Conservation (phyloP, 2,113 vertebrate genomes). For the Crotophaga sulcirostris region DNA sequence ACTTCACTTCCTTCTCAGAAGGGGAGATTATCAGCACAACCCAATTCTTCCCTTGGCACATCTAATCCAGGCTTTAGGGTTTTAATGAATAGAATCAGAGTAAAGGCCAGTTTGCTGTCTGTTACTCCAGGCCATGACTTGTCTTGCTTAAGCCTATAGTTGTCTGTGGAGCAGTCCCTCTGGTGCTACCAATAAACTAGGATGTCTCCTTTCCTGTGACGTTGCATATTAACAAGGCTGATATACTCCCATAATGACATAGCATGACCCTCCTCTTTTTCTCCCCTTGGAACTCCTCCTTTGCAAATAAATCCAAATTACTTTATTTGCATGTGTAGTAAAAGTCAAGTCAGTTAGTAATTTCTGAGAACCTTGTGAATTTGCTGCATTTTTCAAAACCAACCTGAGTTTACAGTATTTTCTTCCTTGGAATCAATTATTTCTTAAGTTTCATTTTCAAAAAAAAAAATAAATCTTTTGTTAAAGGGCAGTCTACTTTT, state of each 20-base stretch:
- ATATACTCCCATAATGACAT: neutral
- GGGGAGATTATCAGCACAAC: neutral
- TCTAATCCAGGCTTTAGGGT: neutral
- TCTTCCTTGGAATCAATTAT: neutral
- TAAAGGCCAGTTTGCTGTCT: neutral
- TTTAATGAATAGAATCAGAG: neutral
- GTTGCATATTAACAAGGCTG: slow-evolving; percentile 7
- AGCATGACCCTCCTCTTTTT: neutral
- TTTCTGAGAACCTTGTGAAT: neutral
- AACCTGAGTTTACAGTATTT: neutral
- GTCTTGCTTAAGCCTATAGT: neutral
- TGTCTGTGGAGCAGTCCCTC: neutral
- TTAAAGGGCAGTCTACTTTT: neutral
- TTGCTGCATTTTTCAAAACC: neutral
- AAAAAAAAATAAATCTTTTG: no score
- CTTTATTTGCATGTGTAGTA: neutral
- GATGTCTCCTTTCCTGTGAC: neutral
- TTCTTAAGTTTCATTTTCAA: neutral
- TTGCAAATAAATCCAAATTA: neutral
- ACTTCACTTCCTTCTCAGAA: neutral
- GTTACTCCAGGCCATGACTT: neutral
- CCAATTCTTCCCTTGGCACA: neutral
- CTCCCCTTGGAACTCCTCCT: neutral
- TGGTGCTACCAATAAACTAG: neutral
- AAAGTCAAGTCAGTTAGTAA: neutral